Evolutionary conservation across 2,797 vertebrate species (phyloP), one percentile per base, ranked within the genome.

Genomic region (Acanthornis magna): DNA sequence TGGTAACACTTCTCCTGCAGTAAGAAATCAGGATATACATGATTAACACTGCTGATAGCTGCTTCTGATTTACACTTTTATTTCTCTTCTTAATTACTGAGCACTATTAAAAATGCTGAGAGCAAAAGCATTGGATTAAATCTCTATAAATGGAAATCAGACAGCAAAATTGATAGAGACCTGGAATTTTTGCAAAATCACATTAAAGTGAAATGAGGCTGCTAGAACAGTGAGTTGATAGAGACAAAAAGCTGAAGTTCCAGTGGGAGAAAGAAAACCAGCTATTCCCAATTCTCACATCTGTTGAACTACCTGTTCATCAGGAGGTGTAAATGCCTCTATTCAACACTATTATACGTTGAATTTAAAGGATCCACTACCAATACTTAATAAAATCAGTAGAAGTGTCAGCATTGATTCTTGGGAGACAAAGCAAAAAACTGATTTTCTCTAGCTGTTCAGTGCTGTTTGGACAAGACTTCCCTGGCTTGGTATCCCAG

Each of bases 291-390:
- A 0, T 47, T 66, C 13, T 70, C 2, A 3, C 16, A 14, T 32
- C 16, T 5, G 1, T n/a, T 4, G 2, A 14, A 8, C 4, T 17
- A 3, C 1, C 5, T 2, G 3, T 32, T 61, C 36, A 48, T 19
- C 15, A 75, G 36, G 14, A 53, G 10, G 1, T 16, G 2, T 48
- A 34, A 10, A 12, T 26, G 9, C 7, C 63, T 74, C 63, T 9
- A 22, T 53, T 78, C 25, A 63, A 32, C 4, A 21, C 1, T 42
- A 9, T 32, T 23, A 1, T 34, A 7, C 51, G 12, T 36, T 55
- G 25, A 48, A 70, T 71, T 73, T 80, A 23, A 18, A 26, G 13
- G 25, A 36, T 17, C 11, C 34, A 5, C 7, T 80, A 47, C 12
- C 4, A 76, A 27, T 55, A 18, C 3, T 5, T 53, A 34, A 30